Evolutionary conservation across 2,113 vertebrate genomes (phyloP).

Genomic region (Phaethon lepturus): DNA sequence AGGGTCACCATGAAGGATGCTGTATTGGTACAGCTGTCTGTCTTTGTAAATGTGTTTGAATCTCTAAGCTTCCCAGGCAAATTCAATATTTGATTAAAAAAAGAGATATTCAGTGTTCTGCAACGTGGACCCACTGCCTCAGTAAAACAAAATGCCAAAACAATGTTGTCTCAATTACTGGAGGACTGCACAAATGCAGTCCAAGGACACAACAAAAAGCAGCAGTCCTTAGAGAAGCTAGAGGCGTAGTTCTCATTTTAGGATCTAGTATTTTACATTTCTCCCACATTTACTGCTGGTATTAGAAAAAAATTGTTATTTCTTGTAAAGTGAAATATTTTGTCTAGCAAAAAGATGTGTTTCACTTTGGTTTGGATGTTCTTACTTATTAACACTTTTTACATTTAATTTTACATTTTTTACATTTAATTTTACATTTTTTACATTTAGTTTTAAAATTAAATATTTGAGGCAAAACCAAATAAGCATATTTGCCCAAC

Average conservation of each 20-base stretch:
- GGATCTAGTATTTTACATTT: not conserved
- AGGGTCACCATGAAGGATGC: conserved; percentile 9
- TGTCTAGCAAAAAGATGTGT: not conserved
- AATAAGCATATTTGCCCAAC: not conserved
- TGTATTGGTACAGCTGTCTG: not conserved
- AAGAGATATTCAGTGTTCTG: not conserved
- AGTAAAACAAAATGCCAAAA: conserved; percentile 25
- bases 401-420: too few species aligned
- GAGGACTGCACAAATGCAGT: not conserved
- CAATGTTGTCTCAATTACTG: not conserved
- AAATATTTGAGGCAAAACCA: not conserved
- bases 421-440: too few species aligned
- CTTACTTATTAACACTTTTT: not conserved
- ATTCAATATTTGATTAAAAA: conserved; percentile 19
- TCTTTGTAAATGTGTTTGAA: not conserved
- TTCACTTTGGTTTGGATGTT: not conserved
- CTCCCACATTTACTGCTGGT: not conserved
- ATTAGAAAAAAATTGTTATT: not conserved
- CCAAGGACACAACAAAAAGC: not conserved
- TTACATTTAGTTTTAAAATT: too few species aligned
- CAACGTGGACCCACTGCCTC: not conserved
- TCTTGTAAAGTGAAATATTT: not conserved
- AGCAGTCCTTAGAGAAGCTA: not conserved
- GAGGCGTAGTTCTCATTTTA: not conserved
- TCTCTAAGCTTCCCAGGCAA: not conserved